A percentile compares a stretch with the other conserved stretches of the same genome.
These are phyloP conservation scores for Laterallus jamaicensis DNA, from an alignment of 2,113 vertebrate species.

Conservation along the genomic window DNA sequence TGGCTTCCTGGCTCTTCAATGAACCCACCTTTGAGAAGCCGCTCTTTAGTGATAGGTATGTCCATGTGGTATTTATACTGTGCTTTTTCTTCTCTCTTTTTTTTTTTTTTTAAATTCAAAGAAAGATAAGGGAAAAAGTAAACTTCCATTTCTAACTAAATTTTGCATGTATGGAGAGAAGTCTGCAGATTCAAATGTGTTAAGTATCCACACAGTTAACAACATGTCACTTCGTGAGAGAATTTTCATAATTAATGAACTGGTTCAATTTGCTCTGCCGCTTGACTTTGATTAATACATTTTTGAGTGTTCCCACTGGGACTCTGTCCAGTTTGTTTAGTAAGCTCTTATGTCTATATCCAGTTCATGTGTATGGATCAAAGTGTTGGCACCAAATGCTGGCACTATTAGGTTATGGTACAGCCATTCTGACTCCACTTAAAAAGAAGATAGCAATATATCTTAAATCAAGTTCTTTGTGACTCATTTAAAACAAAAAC, in stretches of 20 bases:
- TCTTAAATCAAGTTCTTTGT: not conserved
- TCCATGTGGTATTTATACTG: not conserved
- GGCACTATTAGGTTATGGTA: not conserved
- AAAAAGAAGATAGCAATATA: conserved; percentile 54
- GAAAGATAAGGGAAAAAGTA: not conserved
- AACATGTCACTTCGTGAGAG: conserved; percentile 77
- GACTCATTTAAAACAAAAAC: conserved; percentile 1
- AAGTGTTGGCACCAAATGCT: conserved; percentile 54
- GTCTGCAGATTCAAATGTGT: conserved; percentile 54
- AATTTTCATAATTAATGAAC: conserved; percentile 86
- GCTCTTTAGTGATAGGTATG: not conserved
- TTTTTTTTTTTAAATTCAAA: not conserved
- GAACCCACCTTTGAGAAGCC: not conserved
- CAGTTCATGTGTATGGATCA: conserved; percentile 69
- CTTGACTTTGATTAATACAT: conserved; percentile 82
- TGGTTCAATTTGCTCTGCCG: conserved; percentile 78
- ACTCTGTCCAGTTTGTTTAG: conserved; percentile 75
- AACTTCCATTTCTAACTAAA: not conserved
- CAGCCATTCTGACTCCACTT: conserved; percentile 53
- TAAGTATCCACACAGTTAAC: conserved; percentile 74
- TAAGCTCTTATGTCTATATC: conserved; percentile 76
- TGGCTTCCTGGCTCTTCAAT: not conserved
- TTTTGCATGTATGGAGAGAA: conserved; percentile 5
- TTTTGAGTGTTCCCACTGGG: conserved; percentile 73
- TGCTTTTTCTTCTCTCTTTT: not conserved